Evolutionary conservation across 2,888 invertebrate genomes (phyloP), one percentile per base, ranked within the genome.

Genomic region (Allacma fusca): DNA sequence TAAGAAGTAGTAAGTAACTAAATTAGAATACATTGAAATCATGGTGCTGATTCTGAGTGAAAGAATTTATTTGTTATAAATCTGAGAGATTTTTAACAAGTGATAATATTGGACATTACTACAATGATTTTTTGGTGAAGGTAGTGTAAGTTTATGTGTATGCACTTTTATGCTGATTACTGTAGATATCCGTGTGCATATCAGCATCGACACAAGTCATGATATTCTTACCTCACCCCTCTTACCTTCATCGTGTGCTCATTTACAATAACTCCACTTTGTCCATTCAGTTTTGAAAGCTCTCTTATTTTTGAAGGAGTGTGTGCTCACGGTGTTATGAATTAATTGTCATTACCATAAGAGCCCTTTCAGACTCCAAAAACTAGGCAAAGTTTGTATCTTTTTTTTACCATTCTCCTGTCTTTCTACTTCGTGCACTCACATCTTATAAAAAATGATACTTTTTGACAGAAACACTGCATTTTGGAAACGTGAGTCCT

Each of bases 61-160:
- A 50, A 50, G 50, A 50, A n/a, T 50, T 34, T 50, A 50, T 50
- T 50, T 50, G 50, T 50, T 50, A 50, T 50, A 50, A 50, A 50
- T 50, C 50, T 13, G 4, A 16, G 50, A 16, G 16, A 50, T 50
- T 50, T 50, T 50, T 16, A 1, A 9, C 19, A 16, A 50, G 50
- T 50, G 50, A n/a, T n/a, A n/a, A 50, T 50, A 5, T 50, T 50
- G 50, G 16, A 4, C 50, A 34, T 34, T 34, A 9, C 4, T 34
- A 34, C 5, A 4, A 34, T 34, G 34, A 34, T 34, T 34, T 34
- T 34, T 34, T 34, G 9, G 34, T 34, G 34, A 34, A 34, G 34
- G 34, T 34, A 7, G 4, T 34, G 34, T 34, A 34, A n/a, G n/a
- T n/a, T n/a, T n/a, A n/a, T n/a, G n/a, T n/a, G n/a, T n/a, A n/a